Evolutionary conservation across 2,888 invertebrate genomes (phyloP), one percentile per base, ranked within the genome.

Genomic region (Agriopis marginaria): DNA sequence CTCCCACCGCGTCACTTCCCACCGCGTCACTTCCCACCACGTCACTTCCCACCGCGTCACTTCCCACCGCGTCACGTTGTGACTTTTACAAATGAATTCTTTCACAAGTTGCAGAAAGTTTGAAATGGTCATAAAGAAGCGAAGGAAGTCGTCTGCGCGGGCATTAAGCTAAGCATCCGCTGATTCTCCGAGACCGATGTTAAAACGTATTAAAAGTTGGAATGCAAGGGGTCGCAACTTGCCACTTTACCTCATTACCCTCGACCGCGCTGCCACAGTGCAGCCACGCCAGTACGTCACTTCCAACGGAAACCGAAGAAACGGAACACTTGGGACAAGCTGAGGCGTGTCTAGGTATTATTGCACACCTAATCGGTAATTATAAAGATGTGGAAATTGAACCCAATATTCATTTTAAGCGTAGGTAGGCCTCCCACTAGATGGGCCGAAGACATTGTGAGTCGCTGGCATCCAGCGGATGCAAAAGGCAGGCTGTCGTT

Each of bases 221-320:
- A 23, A 2, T 23, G 51, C 51, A 51, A 32, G 54, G 51, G 51
- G 51, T 54, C 42, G 45, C 42, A 60, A 60, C 70, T 63, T 66
- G 54, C 54, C 63, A 66, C 70, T 70, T 59, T 55, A 54, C 39
- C 47, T 66, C 59, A 62, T 59, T 63, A 54, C 55, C 55, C 54
- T 3, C 14, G n/a, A 8, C 49, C 6, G 8, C 47, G n/a, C n/a
- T 6, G 47, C 0, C 23, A 51, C 51, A 23, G 51, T 11, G 23
- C 2, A 51, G 23, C 4, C 11, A 4, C 11, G 4, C 3, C 23
- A 51, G 51, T 32, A 32, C 32, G 32, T 0, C 1, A 32, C 32
- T 32, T 32, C 5, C 3, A 3, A 32, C 5, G 32, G 32, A 32
- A 32, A 32, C 3, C 5, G 3, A 32, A 32, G 32, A 3, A 32